Conservation (phyloP, 2,113 vertebrate genomes). For the Oreotrochilus melanogaster region DNA sequence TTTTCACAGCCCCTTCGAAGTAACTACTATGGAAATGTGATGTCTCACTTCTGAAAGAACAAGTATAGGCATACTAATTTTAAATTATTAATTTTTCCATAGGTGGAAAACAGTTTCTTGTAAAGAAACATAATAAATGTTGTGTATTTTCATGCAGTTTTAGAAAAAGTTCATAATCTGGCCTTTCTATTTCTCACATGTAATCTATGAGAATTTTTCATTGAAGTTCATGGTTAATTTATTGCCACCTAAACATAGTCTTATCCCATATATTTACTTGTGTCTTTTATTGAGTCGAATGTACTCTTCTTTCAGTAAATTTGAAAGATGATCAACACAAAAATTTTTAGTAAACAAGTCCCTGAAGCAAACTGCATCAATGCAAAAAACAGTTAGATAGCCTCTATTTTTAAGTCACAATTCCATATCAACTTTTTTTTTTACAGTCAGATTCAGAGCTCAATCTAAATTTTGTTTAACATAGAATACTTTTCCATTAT, state of each 20-base stretch:
- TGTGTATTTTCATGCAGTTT: not conserved
- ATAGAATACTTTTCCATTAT: not conserved
- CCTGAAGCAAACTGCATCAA: not conserved
- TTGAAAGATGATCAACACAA: not conserved
- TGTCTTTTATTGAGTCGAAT: not conserved
- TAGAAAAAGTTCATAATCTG: not conserved
- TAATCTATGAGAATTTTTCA: not conserved
- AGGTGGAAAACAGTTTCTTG: not conserved
- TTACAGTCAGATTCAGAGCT: not conserved
- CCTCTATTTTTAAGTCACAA: not conserved
- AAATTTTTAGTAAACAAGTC: not conserved
- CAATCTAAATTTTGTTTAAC: not conserved
- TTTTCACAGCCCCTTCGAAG: constrained; percentile 48
- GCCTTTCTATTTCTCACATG: not conserved
- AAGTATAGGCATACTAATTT: not conserved
- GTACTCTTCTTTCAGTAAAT: not conserved
- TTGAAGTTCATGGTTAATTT: not conserved
- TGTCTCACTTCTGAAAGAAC: constrained; percentile 5
- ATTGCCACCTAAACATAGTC: not conserved
- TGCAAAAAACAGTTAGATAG: not conserved
- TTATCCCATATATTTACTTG: not conserved
- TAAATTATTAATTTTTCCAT: not conserved
- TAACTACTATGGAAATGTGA: constrained; percentile 14
- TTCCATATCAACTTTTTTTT: not conserved
- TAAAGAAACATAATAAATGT: not conserved